phyloP scores from a whole-genome alignment of 2,113 vertebrate genomes.

The Scartelaos histophorus region DNA sequence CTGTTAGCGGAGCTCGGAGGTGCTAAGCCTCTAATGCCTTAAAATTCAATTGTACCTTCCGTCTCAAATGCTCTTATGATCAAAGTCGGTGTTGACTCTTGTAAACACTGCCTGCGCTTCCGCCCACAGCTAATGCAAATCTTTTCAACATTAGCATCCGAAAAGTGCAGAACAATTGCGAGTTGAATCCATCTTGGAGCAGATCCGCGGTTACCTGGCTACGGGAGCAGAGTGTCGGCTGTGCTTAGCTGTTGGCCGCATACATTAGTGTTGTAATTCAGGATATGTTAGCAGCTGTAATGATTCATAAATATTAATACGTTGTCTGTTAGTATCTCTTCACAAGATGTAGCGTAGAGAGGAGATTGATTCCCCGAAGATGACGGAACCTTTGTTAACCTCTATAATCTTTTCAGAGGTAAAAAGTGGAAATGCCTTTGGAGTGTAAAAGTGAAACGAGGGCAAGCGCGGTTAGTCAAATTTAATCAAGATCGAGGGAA shows the following conservation, averaged over 20 bases:
- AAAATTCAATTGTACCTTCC: neutral
- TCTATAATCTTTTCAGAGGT: no score
- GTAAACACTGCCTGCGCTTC: neutral
- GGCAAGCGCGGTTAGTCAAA: no score
- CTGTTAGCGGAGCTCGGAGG: neutral
- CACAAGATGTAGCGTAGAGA: neutral
- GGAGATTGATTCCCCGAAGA: no score
- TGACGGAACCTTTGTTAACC: no score
- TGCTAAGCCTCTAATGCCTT: neutral
- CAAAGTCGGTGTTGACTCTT: neutral
- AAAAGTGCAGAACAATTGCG: neutral
- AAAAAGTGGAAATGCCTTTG: no score
- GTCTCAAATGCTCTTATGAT: neutral
- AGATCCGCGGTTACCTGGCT: neutral
- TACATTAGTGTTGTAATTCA: neutral
- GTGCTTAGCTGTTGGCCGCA: neutral
- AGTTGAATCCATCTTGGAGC: neutral
- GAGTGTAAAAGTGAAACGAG: no score
- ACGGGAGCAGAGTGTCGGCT: neutral
- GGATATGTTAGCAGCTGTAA: no score
- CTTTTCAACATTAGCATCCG: neutral
- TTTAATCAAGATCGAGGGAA: no score
- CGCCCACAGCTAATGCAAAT: neutral
- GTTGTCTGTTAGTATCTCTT: neutral
- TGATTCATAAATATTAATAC: neutral